A percentile compares a stretch with the other conserved stretches of the same genome.
Evolutionary conservation across 37 sponge, comb jelly and placozoan species (phyloP).

Genomic region (Halichondria panicea): DNA sequence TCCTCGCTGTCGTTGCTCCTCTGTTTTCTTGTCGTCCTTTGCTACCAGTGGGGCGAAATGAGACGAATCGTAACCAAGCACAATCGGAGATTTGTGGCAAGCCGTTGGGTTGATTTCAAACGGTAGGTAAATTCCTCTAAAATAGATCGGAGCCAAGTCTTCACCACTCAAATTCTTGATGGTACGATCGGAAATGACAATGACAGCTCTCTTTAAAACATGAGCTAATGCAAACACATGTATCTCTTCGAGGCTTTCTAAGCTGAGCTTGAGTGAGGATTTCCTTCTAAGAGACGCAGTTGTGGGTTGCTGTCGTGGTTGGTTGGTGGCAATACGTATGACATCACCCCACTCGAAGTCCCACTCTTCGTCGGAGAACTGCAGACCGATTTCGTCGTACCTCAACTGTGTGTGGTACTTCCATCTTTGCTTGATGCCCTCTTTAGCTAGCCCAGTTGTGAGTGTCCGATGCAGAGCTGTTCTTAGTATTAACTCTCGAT

Average conservation of each 20-base stretch:
- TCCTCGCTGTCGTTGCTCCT: conserved; percentile 2
- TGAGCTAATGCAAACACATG: conserved; percentile 93
- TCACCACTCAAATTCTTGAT: conserved; percentile 70
- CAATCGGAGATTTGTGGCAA: conserved; percentile 89
- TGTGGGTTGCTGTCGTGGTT: conserved; percentile 34
- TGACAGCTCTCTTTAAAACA: conserved; percentile 83
- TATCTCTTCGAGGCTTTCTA: conserved; percentile 94
- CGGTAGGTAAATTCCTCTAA: conserved; percentile 95
- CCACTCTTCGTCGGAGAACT: conserved; percentile 89
- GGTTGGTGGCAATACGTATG: conserved; percentile 69
- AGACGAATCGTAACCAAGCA: conserved; percentile 88
- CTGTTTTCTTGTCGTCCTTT: conserved; percentile 26
- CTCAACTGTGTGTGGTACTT: conserved; percentile 70
- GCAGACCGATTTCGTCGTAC: conserved; percentile 75
- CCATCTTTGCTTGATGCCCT: conserved; percentile 77
- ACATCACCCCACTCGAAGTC: conserved; percentile 89
- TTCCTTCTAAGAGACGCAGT: conserved; percentile 25
- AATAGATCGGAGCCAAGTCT: conserved; percentile 89
- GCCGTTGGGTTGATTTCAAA: conserved; percentile 73
- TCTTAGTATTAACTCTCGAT: conserved; percentile 79
- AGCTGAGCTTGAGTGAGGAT: conserved; percentile 54
- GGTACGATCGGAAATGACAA: conserved; percentile 80
- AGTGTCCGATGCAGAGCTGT: conserved; percentile 74
- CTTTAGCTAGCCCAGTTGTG: conserved; percentile 23
- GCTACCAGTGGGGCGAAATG: conserved; percentile 94